Evolutionary conservation across 2,113 vertebrate genomes (phyloP).

Genomic region (Salvelinus alpinus): DNA sequence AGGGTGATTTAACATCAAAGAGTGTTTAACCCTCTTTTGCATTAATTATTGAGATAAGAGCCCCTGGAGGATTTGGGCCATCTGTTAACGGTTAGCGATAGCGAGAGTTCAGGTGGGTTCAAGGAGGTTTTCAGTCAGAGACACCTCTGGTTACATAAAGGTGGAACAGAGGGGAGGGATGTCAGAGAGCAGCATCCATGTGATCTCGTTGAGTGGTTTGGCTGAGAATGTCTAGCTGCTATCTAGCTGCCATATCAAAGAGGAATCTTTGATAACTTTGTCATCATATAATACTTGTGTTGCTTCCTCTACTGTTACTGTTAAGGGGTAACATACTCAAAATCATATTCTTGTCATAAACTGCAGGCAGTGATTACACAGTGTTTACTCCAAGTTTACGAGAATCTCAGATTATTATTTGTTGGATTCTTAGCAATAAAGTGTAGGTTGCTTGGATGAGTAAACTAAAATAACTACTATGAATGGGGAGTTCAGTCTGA

Average conservation of each 20-base stretch:
- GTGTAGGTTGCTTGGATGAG: too few species aligned
- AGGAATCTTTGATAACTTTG: neutral
- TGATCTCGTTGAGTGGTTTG: neutral
- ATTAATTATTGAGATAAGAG: constrained; percentile 33
- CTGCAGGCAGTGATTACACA: neutral
- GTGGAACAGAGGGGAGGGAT: neutral
- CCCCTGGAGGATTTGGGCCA: constrained; percentile 17
- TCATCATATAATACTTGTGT: neutral
- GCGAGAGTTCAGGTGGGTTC: constrained; percentile 18
- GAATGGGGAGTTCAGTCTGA: neutral
- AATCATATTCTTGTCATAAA: neutral
- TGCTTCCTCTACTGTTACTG: neutral
- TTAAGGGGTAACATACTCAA: neutral
- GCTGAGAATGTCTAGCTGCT: neutral
- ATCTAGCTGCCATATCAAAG: neutral
- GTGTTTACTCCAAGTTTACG: neutral
- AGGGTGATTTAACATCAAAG: constrained; percentile 40
- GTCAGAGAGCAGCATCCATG: neutral
- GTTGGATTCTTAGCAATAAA: too few species aligned
- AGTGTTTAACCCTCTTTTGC: constrained; percentile 36
- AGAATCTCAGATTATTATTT: too few species aligned
- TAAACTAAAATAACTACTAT: too few species aligned
- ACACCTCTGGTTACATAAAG: neutral
- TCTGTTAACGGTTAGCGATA: constrained; percentile 21
- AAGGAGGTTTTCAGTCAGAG: constrained; percentile 4